A percentile compares a stretch with the other conserved stretches of the same genome.
These are phyloP conservation scores for Scomber japonicus DNA, from an alignment of 2,113 vertebrate species.

Conservation along the genomic window DNA sequence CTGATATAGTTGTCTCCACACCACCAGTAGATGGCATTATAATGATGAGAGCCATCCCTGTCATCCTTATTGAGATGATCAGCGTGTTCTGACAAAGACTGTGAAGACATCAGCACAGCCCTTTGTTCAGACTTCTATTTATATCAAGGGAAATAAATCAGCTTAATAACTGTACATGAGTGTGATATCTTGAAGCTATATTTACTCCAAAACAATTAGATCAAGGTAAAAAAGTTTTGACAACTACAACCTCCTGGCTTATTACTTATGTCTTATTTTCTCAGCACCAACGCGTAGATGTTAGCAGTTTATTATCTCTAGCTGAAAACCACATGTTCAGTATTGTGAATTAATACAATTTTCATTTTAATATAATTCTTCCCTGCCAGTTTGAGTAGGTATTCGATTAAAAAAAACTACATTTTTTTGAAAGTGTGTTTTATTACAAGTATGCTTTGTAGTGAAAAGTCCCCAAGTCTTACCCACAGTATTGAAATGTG, in stretches of 20 bases:
- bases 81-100: slow-evolving; percentile 35
- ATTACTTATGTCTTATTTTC: slow-evolving; percentile 26
- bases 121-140: slow-evolving; percentile 44
- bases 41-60: slow-evolving; percentile 32
- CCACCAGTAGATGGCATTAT: slow-evolving; percentile 65
- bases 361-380: too few species aligned
- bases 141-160: slow-evolving; percentile 31
- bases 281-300: neutral
- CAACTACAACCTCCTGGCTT: slow-evolving; percentile 16
- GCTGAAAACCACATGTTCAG: too few species aligned
- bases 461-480: slow-evolving; percentile 56
- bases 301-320: too few species aligned
- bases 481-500: slow-evolving; percentile 74
- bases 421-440: neutral
- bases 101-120: slow-evolving; percentile 37
- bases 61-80: slow-evolving; percentile 41
- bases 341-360: too few species aligned
- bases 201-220: slow-evolving; percentile 45
- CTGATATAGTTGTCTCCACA: slow-evolving; percentile 12
- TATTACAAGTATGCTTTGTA: slow-evolving; percentile 18
- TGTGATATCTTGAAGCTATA: slow-evolving; percentile 47
- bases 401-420: too few species aligned
- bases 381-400: neutral
- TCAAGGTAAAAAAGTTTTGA: slow-evolving; percentile 32
- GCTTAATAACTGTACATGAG: slow-evolving; percentile 17